Evolutionary conservation across 2,113 vertebrate genomes (phyloP).

Genomic region (Delphinus delphis): DNA sequence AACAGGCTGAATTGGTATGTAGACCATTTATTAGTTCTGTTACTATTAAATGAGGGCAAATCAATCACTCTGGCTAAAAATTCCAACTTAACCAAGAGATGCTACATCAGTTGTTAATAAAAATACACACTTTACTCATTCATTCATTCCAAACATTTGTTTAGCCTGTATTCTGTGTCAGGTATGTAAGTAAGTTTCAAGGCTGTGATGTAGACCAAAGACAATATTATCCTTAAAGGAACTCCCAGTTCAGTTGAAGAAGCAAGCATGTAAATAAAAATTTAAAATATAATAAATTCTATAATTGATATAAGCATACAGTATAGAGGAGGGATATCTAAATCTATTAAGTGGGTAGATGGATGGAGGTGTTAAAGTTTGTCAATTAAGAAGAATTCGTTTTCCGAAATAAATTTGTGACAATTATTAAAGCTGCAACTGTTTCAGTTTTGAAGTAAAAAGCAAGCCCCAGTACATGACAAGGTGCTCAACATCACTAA

Average conservation of each 20-base stretch:
- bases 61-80: background rate
- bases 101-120: background rate
- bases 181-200: background rate
- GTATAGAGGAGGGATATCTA: background rate
- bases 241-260: background rate
- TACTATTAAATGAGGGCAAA: background rate
- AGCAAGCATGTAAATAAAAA: background rate
- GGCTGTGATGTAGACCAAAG: background rate
- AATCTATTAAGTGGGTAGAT: background rate
- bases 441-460: background rate
- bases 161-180: background rate
- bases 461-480: background rate
- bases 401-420: background rate
- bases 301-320: background rate
- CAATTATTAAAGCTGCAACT: background rate
- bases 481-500: background rate
- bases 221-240: background rate
- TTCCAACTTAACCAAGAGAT: background rate
- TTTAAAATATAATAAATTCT: background rate
- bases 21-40: background rate
- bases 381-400: background rate
- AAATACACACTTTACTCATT: background rate
- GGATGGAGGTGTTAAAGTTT: background rate
- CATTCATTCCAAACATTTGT: background rate
- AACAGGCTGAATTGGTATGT: background rate